Conservation (phyloP, 2,888 invertebrate genomes). For the Schrankia costaestrigalis region DNA sequence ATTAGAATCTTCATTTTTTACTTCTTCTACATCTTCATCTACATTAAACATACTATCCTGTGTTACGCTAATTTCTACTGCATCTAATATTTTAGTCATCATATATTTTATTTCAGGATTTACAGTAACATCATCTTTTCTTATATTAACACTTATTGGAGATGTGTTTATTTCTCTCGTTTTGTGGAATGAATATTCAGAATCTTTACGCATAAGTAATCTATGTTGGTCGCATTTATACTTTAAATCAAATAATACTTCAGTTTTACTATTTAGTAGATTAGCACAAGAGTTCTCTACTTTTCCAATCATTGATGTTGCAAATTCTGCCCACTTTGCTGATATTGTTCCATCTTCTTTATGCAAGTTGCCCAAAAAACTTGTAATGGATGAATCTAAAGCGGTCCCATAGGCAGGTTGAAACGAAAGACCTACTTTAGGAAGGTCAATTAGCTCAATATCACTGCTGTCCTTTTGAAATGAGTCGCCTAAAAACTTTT, state of each 20-base stretch:
- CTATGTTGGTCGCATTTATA: slow-evolving; percentile 81
- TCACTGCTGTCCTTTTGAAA: slow-evolving; percentile 67
- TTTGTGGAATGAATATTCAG: slow-evolving; percentile 11
- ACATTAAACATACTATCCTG: slow-evolving; percentile 71
- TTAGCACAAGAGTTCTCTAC: slow-evolving; percentile 35
- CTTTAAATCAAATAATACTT: slow-evolving; percentile 79
- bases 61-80: slow-evolving; percentile 81
- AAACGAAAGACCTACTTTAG: slow-evolving; percentile 73
- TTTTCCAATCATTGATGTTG: slow-evolving; percentile 71
- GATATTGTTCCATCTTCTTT: slow-evolving; percentile 62
- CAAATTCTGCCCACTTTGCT: slow-evolving; percentile 77
- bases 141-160: background rate
- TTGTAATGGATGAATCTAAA: slow-evolving; percentile 63
- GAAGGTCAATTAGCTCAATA: slow-evolving; percentile 68
- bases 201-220: slow-evolving; percentile 72
- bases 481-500: slow-evolving; percentile 65
- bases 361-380: slow-evolving; percentile 60
- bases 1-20: slow-evolving; percentile 29
- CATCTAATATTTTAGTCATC: slow-evolving; percentile 77
- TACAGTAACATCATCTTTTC: slow-evolving; percentile 10
- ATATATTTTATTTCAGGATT: slow-evolving; percentile 58
- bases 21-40: slow-evolving; percentile 53
- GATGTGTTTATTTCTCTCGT: slow-evolving; percentile 2
- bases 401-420: slow-evolving; percentile 67
- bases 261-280: slow-evolving; percentile 39